Conservation (phyloP, 2,113 vertebrate species). For the Bubalus kerabau region DNA sequence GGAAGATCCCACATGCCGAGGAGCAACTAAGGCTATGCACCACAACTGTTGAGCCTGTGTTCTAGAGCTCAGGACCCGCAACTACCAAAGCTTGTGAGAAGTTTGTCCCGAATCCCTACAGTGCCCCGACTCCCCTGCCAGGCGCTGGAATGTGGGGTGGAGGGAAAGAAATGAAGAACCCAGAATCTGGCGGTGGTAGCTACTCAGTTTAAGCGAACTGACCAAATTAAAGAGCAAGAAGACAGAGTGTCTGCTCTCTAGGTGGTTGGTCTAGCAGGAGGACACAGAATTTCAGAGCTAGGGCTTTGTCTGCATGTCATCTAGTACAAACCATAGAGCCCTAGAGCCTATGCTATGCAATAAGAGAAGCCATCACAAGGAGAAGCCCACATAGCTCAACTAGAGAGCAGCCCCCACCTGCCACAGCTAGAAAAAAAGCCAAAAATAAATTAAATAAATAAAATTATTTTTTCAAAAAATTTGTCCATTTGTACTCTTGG, state of each 20-base stretch:
- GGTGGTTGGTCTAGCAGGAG: not conserved
- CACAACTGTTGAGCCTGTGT: not conserved
- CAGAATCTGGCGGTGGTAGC: not conserved
- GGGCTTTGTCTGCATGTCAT: not conserved
- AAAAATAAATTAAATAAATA: not conserved
- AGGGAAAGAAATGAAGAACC: not conserved
- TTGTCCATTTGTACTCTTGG: not conserved
- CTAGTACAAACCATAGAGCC: not conserved
- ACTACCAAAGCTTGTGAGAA: not conserved
- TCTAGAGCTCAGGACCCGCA: not conserved
- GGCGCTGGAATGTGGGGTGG: not conserved
- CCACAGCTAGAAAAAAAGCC: not conserved
- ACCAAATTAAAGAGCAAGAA: not conserved
- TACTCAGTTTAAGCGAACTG: not conserved
- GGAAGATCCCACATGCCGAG: not conserved
- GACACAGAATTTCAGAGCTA: not conserved
- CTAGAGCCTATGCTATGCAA: not conserved
- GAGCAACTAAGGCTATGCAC: not conserved
- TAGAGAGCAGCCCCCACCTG: not conserved
- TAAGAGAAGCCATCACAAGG: not conserved
- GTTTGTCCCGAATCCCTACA: not conserved
- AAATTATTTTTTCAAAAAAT: not conserved
- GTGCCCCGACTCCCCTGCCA: not conserved
- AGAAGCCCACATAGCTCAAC: not conserved
- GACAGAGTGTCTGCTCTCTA: not conserved